A percentile compares a stretch with the other conserved stretches of the same genome.
Evolutionary conservation across 2,113 vertebrate genomes (phyloP).

Genomic region (Pluvianellus socialis): DNA sequence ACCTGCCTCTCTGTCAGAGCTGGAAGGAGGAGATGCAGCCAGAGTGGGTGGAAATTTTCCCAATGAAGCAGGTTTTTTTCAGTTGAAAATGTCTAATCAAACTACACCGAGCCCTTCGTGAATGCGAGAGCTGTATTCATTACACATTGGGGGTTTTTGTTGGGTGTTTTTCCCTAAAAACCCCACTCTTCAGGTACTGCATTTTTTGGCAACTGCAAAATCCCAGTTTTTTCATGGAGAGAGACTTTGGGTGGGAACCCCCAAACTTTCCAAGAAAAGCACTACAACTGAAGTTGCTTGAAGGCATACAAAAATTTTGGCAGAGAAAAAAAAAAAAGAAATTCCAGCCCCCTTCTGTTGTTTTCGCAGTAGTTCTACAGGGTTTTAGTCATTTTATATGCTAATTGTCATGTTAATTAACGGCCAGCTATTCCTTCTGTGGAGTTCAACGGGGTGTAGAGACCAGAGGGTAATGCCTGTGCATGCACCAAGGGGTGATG

Average conservation of each 20-base stretch:
- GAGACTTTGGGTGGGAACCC: background rate
- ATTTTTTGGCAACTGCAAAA: background rate
- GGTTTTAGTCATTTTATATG: background rate
- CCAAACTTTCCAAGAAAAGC: constrained; percentile 24
- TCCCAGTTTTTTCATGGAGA: background rate
- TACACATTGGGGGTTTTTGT: too few relatives aligned
- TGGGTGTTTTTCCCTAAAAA: background rate
- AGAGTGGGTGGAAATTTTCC: background rate
- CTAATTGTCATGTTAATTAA: background rate
- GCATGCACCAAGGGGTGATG: background rate
- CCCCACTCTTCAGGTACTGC: background rate
- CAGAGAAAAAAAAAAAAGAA: background rate
- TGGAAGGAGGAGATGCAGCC: background rate
- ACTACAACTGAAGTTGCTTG: background rate
- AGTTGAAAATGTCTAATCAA: background rate
- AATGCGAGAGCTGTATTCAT: background rate
- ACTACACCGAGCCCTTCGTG: background rate
- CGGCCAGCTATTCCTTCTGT: background rate
- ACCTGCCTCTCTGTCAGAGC: background rate
- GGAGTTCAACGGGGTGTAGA: background rate
- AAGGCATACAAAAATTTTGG: background rate
- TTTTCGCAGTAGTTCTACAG: background rate
- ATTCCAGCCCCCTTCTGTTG: background rate
- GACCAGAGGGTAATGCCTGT: background rate
- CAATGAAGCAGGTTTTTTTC: background rate